phyloP scores from a whole-genome alignment of 2,113 vertebrate genomes.

The Hydropotes inermis region DNA sequence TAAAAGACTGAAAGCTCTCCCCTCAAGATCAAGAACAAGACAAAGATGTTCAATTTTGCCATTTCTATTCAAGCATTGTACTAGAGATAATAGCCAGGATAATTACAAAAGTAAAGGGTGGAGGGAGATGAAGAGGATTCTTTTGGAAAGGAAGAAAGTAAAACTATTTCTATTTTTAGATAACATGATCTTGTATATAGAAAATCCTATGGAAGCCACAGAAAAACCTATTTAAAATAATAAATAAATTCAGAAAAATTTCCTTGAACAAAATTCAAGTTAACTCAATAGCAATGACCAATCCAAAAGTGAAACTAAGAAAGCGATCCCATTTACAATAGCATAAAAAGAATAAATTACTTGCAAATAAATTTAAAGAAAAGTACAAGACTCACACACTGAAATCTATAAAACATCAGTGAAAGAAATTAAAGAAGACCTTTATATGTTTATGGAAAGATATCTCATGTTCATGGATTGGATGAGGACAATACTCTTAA shows the following conservation, averaged over 20 bases:
- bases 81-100: not conserved
- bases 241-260: not conserved
- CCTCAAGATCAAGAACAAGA: not conserved
- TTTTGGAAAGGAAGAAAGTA: not conserved
- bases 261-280: not conserved
- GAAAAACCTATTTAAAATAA: not conserved
- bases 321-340: not conserved
- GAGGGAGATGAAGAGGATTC: not conserved
- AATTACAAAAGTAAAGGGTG: not conserved
- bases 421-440: not conserved
- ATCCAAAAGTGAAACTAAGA: not conserved
- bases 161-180: not conserved
- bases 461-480: not conserved
- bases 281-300: not conserved
- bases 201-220: not conserved
- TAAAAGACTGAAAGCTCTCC: not conserved
- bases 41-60: not conserved
- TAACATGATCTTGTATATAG: not conserved
- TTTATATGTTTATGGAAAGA: not conserved
- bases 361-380: not conserved
- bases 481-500: not conserved
- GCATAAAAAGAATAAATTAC: not conserved
- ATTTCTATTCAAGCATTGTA: not conserved
- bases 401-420: not conserved
- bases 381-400: not conserved